A percentile compares a stretch with the other conserved stretches of the same genome.
These are phyloP conservation scores for Protobothrops flavoviridis DNA, from an alignment of 2,113 vertebrate species.

Conservation along the genomic window DNA sequence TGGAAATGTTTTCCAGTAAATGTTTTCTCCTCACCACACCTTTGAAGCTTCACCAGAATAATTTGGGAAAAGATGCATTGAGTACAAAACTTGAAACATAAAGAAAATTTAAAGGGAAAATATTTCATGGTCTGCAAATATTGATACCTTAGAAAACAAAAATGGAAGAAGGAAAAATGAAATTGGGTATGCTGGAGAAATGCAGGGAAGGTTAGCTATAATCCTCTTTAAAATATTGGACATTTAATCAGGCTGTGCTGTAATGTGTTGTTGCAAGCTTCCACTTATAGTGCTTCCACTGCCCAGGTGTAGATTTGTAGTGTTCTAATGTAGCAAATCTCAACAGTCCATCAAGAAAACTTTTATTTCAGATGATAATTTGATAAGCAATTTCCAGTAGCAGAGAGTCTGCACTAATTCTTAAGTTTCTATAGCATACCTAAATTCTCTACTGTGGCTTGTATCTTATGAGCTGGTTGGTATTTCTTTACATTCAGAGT, in stretches of 20 bases:
- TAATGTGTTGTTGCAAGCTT: not conserved
- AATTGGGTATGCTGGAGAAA: not conserved
- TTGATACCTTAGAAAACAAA: not conserved
- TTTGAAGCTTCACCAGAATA: not conserved
- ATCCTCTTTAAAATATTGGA: not conserved
- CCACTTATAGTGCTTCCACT: not conserved
- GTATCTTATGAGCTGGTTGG: not conserved
- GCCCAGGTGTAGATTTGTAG: not conserved
- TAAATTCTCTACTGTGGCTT: not conserved
- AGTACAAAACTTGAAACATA: not conserved
- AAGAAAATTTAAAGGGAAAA: not conserved
- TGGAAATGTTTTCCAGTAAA: too few relatives aligned
- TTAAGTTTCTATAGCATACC: not conserved
- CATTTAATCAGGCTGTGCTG: not conserved
- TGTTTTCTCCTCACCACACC: not conserved
- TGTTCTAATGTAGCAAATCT: not conserved
- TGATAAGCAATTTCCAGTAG: not conserved
- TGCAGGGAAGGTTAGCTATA: not conserved
- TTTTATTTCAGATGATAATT: not conserved
- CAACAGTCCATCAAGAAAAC: not conserved
- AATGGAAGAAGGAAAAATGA: not conserved
- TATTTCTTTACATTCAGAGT: constrained; percentile 51
- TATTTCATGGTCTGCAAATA: not conserved
- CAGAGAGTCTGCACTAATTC: not conserved
- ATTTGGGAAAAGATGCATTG: not conserved